Base-by-base conservation (phyloP, 2,888 invertebrate species). In the Oithona nana region DNA sequence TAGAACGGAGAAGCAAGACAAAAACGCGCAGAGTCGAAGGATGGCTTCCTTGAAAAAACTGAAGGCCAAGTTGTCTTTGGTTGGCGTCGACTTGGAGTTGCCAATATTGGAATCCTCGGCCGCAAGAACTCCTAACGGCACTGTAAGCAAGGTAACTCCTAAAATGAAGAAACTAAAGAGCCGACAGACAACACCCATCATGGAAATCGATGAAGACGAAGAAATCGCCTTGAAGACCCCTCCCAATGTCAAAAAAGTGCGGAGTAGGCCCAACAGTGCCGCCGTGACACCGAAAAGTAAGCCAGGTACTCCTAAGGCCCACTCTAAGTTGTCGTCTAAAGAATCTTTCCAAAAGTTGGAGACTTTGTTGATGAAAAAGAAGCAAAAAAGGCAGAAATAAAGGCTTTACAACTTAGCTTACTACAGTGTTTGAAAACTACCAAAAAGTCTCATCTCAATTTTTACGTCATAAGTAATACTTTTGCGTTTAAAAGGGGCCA, bases 161-260 rank as follows among this genome's bases (percentile, higher is more conserved):
- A 28, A 22, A 20, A n/a, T n/a, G 13, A 20, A 28, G 13, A 26
- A 31, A 16, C 11, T 29, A 26, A 49, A 22, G 4, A 26, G 49
- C 3, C 20, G 22, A 3, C 54, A 59, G 26, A 24, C 22, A 20
- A 48, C 48, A 11, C 59, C 59, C 24, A 39, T 59, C 26, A n/a
- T 65, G 39, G 59, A 61, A 20, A 58, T 66, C 30, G 65, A 65
- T 49, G 49, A 58, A 50, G 66, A 66, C 22, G 64, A 65, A 2
- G 65, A 66, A 29, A 57, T 66, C 0, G 31, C 63, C 28, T 61
- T 66, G 56, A 66, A 66, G 54, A 66, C 65, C 1, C 66, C 66
- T 20, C 65, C 65, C n/a, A 62, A 66, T 55, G 62, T 56, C n/a
- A 28, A 64, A 30, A 64, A 64, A 58, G 55, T 62, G 3, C 20